Percentiles rank a stretch among this genome's conserved stretches.
Conservation (phyloP, 1,140 invertebrate species). For the Drosophila sturtevanti region DNA sequence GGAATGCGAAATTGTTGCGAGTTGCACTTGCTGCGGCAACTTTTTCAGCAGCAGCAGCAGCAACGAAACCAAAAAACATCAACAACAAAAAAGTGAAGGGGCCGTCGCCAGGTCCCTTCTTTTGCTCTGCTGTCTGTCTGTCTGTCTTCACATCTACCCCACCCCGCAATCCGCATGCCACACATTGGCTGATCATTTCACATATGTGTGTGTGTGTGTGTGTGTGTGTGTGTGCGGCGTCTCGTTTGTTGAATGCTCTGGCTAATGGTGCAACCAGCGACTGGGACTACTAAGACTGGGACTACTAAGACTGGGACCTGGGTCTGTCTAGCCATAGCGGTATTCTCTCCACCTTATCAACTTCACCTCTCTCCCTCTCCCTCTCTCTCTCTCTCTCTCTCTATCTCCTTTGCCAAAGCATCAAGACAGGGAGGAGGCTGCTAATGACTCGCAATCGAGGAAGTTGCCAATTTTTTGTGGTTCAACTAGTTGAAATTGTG, state of each 20-base stretch:
- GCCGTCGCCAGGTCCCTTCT: constrained; percentile 55
- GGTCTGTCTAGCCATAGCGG: constrained; percentile 72
- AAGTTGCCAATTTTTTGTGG: constrained; percentile 65
- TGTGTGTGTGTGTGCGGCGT: constrained; percentile 55
- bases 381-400: neutral
- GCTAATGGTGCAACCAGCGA: constrained; percentile 56
- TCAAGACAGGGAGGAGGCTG: constrained; percentile 34
- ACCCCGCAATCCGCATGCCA: constrained; percentile 15
- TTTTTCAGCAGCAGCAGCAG: constrained; percentile 50
- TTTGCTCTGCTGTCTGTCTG: constrained; percentile 8
- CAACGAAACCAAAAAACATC: constrained; percentile 20
- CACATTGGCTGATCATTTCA: constrained; percentile 26
- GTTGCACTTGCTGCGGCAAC: constrained; percentile 76
- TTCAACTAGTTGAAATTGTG: neutral
- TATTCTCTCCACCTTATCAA: too few relatives aligned
- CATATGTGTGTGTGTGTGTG: constrained; percentile 37
- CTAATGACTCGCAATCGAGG: constrained; percentile 73
- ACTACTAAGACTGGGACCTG: constrained; percentile 30
- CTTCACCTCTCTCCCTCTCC: neutral
- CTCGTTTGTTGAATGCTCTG: constrained; percentile 52
- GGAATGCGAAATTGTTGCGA: constrained; percentile 69
- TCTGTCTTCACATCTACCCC: constrained; percentile 6
- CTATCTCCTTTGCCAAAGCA: neutral
- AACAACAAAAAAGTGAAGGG: constrained; percentile 73
- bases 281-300: too few relatives aligned